Evolutionary conservation across 2,113 vertebrate species (phyloP).

Genomic region (Paracyprichromis sp.): DNA sequence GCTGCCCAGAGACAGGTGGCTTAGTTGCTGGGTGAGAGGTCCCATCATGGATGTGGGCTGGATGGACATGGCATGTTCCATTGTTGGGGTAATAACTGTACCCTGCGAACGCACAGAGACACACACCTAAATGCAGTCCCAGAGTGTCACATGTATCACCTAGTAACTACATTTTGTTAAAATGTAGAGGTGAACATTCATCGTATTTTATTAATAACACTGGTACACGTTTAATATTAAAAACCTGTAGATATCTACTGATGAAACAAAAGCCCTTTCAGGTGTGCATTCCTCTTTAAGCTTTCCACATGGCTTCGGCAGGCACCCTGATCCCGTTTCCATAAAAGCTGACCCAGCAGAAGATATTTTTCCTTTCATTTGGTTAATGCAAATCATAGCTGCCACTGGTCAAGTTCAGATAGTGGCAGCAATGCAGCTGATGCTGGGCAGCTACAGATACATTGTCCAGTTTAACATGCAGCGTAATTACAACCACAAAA

Average conservation of each 20-base stretch:
- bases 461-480: not conserved
- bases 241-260: not conserved
- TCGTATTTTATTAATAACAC: not conserved
- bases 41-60: constrained; percentile 89
- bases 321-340: not conserved
- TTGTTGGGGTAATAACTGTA: constrained; percentile 81
- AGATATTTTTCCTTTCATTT: not conserved
- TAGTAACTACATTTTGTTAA: not conserved
- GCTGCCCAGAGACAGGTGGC: constrained; percentile 84
- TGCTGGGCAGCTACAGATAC: not conserved
- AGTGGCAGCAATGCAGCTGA: not conserved
- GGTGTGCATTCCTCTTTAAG: not conserved
- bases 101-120: constrained; percentile 64
- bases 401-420: not conserved
- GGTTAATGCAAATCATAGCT: not conserved
- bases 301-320: not conserved
- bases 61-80: constrained; percentile 87
- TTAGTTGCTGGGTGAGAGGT: constrained; percentile 85
- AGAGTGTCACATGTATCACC: not conserved
- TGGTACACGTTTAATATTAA: not conserved
- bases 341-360: not conserved
- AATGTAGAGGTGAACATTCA: not conserved
- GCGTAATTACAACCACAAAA: not conserved
- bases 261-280: not conserved
- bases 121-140: not conserved